Evolutionary conservation across 2,888 invertebrate genomes (phyloP).

Genomic region (Coelogynopora nodosa): DNA sequence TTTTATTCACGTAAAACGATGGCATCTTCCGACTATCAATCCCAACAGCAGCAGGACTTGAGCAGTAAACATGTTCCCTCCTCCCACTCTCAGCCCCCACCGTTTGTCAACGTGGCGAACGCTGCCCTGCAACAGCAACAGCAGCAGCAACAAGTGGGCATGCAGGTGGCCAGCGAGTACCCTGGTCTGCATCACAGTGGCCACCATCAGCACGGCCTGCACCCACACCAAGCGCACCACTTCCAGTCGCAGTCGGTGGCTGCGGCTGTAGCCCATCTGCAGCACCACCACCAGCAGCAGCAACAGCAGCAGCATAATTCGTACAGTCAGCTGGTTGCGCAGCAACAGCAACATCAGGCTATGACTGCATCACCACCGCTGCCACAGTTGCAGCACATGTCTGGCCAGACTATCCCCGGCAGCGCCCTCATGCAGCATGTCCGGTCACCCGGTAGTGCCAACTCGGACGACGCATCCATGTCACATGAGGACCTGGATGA

Average conservation of each 20-base stretch:
- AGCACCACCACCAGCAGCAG: not conserved
- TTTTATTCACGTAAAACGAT: not conserved
- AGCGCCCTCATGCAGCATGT: not conserved
- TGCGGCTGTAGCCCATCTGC: not conserved
- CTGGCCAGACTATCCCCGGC: not conserved
- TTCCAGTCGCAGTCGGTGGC: not conserved
- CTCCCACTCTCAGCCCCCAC: not conserved
- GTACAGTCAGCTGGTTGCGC: not conserved
- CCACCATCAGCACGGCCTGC: constrained; percentile 4
- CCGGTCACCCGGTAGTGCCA: not conserved
- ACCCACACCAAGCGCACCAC: not conserved
- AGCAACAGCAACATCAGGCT: not conserved
- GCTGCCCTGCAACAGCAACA: not conserved
- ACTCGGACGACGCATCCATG: not conserved
- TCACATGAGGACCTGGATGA: constrained; percentile 2
- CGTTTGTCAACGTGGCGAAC: not conserved
- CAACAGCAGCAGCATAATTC: not conserved
- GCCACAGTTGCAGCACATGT: constrained; percentile 17
- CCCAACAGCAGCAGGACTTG: not conserved
- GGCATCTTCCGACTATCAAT: constrained; percentile 17
- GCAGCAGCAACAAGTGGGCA: not conserved
- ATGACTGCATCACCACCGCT: constrained; percentile 4
- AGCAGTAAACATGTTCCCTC: not conserved
- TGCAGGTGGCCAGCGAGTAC: not conserved
- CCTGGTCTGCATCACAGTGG: not conserved